Evolutionary conservation across 30 jellyfish, hydroid and myxozoan genomes (phyloP).

Genomic region (Mastigias papua): DNA sequence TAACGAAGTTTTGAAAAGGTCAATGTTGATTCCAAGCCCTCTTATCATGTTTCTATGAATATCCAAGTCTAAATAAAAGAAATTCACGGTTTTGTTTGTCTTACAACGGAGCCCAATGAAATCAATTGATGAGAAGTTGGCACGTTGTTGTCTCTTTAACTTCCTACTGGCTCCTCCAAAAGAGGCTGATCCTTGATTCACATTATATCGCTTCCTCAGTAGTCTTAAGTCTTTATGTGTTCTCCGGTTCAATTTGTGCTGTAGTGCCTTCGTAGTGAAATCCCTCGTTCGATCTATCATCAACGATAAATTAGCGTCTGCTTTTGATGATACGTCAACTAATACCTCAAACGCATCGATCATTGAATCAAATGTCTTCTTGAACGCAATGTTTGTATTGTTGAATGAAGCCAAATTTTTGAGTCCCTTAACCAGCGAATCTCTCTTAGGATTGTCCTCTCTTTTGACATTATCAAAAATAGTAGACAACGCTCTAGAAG

Average conservation of each 20-base stretch:
- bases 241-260: neutral
- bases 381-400: neutral
- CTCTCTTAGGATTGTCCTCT: neutral
- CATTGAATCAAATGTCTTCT: neutral
- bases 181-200: neutral
- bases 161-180: neutral
- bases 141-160: neutral
- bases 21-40: constrained; percentile 39
- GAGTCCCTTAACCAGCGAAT: neutral
- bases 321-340: constrained; percentile 8
- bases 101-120: constrained; percentile 85
- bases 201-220: neutral
- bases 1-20: neutral
- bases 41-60: constrained; percentile 49
- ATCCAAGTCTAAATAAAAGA: constrained; percentile 67
- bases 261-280: neutral
- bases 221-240: neutral
- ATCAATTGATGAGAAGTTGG: constrained; percentile 37
- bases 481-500: neutral
- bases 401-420: neutral
- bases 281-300: neutral
- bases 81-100: constrained; percentile 82
- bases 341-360: constrained; percentile 21
- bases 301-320: neutral
- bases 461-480: neutral